Percentiles rank a stretch among this genome's conserved stretches.
Conservation (phyloP, 2,888 invertebrate genomes). For the Pammene fasciana region DNA sequence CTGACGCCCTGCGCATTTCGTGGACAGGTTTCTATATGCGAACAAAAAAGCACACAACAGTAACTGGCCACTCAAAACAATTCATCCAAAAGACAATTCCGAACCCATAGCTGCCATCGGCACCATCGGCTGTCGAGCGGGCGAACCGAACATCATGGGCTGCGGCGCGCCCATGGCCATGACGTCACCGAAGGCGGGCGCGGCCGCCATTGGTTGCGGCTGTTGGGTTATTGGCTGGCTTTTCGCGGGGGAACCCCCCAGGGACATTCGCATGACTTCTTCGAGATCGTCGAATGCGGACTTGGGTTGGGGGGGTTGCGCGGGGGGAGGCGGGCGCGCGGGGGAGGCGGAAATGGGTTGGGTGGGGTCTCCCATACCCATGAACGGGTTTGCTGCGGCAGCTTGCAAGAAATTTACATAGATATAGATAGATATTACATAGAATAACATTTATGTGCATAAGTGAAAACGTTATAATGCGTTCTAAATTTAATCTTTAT, state of each 20-base stretch:
- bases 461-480: conserved; percentile 10
- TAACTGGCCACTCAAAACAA: conserved; percentile 49
- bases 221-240: conserved; percentile 68
- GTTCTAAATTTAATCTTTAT: neutral
- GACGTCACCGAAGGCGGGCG: conserved; percentile 67
- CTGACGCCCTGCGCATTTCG: neutral
- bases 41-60: conserved; percentile 37
- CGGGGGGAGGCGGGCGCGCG: conserved; percentile 81
- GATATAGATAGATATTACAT: conserved; percentile 37
- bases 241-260: conserved; percentile 85
- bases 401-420: conserved; percentile 70
- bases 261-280: conserved; percentile 86
- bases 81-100: conserved; percentile 61
- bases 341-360: conserved; percentile 74
- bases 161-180: conserved; percentile 70
- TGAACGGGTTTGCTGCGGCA: conserved; percentile 86
- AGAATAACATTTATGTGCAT: conserved; percentile 30
- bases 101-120: conserved; percentile 81
- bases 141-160: conserved; percentile 76
- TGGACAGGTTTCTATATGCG: neutral
- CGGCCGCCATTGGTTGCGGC: conserved; percentile 58
- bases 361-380: conserved; percentile 84
- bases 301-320: conserved; percentile 75
- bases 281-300: conserved; percentile 88
- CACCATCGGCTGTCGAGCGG: conserved; percentile 75